Evolutionary conservation across 2,797 vertebrate genomes (phyloP).

Genomic region (Phaenicophaeus curvirostris): DNA sequence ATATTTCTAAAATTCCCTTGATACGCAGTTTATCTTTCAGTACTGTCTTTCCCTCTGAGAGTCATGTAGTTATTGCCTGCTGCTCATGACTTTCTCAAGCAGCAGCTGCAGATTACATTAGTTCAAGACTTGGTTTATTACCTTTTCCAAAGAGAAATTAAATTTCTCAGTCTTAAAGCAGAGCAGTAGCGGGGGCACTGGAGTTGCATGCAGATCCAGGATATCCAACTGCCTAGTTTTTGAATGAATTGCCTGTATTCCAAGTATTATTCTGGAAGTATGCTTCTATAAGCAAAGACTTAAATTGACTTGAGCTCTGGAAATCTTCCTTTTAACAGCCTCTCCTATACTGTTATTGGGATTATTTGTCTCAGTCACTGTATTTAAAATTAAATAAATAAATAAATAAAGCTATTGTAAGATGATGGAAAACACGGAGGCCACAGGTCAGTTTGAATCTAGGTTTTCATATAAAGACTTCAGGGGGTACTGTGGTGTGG

Average conservation of each 20-base stretch:
- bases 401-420: background rate
- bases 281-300: background rate
- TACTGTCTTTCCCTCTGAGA: background rate
- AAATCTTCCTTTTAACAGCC: background rate
- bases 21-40: background rate
- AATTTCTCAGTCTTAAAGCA: background rate
- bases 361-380: background rate
- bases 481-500: fast-evolving
- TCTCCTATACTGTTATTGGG: background rate
- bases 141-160: background rate
- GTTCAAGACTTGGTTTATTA: background rate
- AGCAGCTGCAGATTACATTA: background rate
- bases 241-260: background rate
- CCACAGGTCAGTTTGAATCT: background rate
- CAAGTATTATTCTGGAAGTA: background rate
- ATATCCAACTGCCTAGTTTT: background rate
- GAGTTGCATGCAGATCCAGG: background rate
- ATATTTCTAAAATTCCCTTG: background rate
- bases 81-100: background rate
- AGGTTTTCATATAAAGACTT: background rate
- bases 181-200: background rate
- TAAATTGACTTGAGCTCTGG: background rate
- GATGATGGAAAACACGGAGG: background rate
- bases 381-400: background rate
- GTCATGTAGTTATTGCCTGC: background rate